Base-by-base conservation (phyloP, 2,888 invertebrate species). In the Philonicus albiceps region DNA sequence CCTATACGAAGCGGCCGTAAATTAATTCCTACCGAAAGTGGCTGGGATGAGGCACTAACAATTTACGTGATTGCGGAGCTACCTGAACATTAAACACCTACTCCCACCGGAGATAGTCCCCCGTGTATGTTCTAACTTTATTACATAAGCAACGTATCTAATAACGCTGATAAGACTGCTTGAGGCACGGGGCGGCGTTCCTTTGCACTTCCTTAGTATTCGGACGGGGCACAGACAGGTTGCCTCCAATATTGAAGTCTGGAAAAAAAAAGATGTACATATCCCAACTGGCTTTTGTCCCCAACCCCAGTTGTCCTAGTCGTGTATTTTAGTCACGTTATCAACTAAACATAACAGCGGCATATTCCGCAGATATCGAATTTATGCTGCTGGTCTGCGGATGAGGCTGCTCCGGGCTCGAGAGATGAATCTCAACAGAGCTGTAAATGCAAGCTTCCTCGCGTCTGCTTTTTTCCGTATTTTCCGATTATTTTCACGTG, bases 321-420 rank as follows among this genome's bases (percentile, higher is more conserved):
- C 81, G 53, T 34, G 84, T 84, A 84, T 84, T 84, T 84, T 72
- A 72, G 84, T 84, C 84, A 84, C 84, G 84, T 84, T 84, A 84
- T 72, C 64, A 84, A 84, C 84, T 84, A 84, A 84, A 84, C 84
- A 84, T 84, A 84, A 84, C 84, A 40, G 64, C 84, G 34, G 31
- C 84, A 84, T 84, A 84, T 84, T 84, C 84, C 37, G 22, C 40
- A 84, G 37, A 84, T 84, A 84, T 64, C 84, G 72, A 84, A 84
- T 84, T 84, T 84, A 84, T 84, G 84, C 84, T 84, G 37, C 81
- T 53, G 53, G 37, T 19, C 40, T 27, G 78, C 40, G 40, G 40
- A 13, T 43, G 78, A 43, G 19, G 78, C 19, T 19, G 64, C 64
- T 64, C 37, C 37, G n/a, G 75, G 31, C 31, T 34, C 37, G 75